Evolutionary conservation across 53 echinoderm and acorn worm genomes (phyloP), one percentile per base, ranked within the genome.

Genomic region (Mesocentrotus franciscanus): DNA sequence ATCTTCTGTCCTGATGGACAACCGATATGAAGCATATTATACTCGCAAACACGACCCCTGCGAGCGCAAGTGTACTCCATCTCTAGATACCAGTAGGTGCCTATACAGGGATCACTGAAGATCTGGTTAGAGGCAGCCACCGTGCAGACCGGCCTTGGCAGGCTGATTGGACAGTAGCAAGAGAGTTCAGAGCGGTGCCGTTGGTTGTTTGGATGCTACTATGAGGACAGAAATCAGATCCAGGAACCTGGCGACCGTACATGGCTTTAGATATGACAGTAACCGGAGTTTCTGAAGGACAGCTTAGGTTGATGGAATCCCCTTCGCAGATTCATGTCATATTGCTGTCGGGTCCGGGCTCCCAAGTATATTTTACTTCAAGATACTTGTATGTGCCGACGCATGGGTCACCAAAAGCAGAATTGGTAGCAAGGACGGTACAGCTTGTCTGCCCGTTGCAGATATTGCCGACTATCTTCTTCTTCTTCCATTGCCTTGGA

Each of bases 191-290:
- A 29, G 94, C 60, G 30, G 61, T 9, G 83, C 94, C 83, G 55
- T 60, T 78, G 61, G 94, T 93, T 16, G 83, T 78, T 26, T 79
- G 60, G 94, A 78, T 60, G 34, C 55, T 81, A 1, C 24, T 30
- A 35, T 81, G 94, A 17, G 94, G 94, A 61, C 94, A 93, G 14
- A 93, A 32, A 11, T 57, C 18, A 17, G 79, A 92, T 8, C 91
- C 91, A 20, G 91, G 49, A 18, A 60, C 49, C 62, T 93, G 94
- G 33, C 94, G 94, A 20, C 94, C 94, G 61, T 93, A 93, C 94
- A 93, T 79, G 11, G 94, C 83, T 56, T 60, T 61, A 3, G 56
- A 61, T 8, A 93, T 93, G 84, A 78, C 22, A 26, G 83, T 60
- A 11, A 18, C 60, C 34, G 72, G 71, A 56, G 56, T 26, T 17